Evolutionary conservation across 2,797 vertebrate species (phyloP).

Genomic region (Melanogrammus aeglefinus): DNA sequence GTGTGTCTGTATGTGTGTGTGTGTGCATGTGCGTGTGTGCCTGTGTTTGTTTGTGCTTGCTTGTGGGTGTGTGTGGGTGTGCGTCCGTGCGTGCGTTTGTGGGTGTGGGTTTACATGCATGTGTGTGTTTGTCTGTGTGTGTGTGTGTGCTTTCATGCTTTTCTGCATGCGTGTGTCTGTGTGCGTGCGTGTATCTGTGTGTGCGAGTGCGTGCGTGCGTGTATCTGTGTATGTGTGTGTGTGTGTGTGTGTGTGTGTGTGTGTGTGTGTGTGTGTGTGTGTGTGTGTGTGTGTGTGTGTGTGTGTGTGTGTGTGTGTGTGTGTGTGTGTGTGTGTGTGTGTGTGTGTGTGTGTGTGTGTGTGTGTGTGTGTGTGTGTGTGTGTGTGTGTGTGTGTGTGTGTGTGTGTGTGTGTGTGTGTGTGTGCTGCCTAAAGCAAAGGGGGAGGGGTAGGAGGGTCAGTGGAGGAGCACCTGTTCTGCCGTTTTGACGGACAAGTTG

Average conservation of each 20-base stretch:
- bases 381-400: not conserved
- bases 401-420: constrained; percentile 1
- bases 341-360: not conserved
- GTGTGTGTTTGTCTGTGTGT: constrained; percentile 14
- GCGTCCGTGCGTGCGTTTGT: constrained; percentile 12
- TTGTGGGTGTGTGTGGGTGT: no score
- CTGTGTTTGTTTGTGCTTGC: no score
- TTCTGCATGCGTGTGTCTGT: no score
- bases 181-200: no score
- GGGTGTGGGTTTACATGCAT: constrained; percentile 11
- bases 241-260: not conserved
- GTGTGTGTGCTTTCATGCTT: not conserved
- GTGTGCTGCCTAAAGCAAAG: constrained; percentile 25
- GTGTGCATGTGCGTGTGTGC: no score
- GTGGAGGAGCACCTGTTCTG: constrained; percentile 76
- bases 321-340: constrained; percentile 18
- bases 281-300: constrained; percentile 1
- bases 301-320: constrained; percentile 14
- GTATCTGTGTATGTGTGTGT: not conserved
- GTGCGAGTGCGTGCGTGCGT: no score
- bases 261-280: constrained; percentile 11
- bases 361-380: not conserved
- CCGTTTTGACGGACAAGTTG: constrained; percentile 74
- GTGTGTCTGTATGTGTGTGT: no score
- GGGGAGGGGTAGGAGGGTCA: constrained; percentile 64